Evolutionary conservation across 2,888 invertebrate genomes (phyloP).

Genomic region (Encarsia formosa): DNA sequence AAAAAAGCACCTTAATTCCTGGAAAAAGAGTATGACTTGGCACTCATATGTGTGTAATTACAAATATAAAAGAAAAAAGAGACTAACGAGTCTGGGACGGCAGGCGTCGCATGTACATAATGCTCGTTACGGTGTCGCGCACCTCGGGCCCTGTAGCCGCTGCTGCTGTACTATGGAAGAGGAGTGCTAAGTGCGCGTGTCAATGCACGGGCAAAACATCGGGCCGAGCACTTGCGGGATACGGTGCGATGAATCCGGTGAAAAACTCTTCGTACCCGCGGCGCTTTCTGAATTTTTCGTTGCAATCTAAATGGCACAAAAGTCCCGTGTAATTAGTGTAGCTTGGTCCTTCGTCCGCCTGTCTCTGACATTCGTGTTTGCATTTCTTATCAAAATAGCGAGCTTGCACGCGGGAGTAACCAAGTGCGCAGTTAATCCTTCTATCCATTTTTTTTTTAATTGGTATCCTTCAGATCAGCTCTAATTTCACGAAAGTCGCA

Average conservation of each 20-base stretch:
- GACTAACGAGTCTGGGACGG: not conserved
- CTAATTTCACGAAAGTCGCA: no score
- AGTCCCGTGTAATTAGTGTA: constrained; percentile 13
- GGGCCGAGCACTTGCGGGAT: constrained; percentile 15
- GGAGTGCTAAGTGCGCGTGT: constrained; percentile 11
- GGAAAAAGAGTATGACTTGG: no score
- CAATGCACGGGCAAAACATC: constrained; percentile 24
- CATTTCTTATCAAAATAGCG: not conserved
- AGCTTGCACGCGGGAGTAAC: no score
- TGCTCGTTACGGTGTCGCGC: constrained; percentile 10
- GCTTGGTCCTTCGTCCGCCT: not conserved
- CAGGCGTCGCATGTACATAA: not conserved
- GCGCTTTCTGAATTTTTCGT: constrained; percentile 25
- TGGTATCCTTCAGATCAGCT: no score
- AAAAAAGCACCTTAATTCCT: no score
- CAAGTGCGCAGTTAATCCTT: no score
- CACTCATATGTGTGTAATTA: no score
- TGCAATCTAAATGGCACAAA: constrained; percentile 23
- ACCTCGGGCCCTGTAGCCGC: no score
- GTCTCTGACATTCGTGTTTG: not conserved
- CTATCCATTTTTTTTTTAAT: no score
- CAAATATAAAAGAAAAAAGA: no score
- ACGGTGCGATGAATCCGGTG: constrained; percentile 23
- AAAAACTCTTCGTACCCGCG: no score
- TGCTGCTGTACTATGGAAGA: no score